Percentiles rank a stretch among this genome's conserved stretches.
Conservation (phyloP, 2,888 invertebrate species). For the Oasisia sp. region DNA sequence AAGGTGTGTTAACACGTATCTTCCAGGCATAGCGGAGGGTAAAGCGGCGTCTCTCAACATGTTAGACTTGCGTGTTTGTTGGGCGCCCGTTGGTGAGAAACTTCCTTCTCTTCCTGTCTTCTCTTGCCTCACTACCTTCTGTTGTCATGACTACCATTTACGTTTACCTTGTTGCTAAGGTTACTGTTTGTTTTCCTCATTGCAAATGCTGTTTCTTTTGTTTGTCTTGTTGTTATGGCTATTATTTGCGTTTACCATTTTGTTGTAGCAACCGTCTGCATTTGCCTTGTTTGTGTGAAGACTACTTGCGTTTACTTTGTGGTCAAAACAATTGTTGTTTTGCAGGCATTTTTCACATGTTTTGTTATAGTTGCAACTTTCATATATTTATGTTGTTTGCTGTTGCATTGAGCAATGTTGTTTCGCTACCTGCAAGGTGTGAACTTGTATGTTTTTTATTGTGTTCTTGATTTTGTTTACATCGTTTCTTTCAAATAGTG, state of each 20-base stretch:
- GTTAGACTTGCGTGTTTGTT: not conserved
- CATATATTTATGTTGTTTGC: not conserved
- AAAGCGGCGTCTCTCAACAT: constrained; percentile 6
- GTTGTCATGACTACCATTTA: not conserved
- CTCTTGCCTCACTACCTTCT: not conserved
- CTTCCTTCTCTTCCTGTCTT: not conserved
- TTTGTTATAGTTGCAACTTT: not conserved
- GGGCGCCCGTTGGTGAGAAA: not conserved
- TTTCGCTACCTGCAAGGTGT: not conserved
- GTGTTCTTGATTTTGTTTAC: not conserved
- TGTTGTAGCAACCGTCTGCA: not conserved
- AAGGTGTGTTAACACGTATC: not conserved
- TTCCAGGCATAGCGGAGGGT: not conserved
- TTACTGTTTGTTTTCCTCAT: not conserved
- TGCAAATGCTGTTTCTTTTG: not conserved
- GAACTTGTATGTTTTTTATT: not conserved
- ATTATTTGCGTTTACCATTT: not conserved
- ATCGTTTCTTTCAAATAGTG: not conserved
- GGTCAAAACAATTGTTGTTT: not conserved
- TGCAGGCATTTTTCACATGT: not conserved
- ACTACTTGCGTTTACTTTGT: too few relatives aligned
- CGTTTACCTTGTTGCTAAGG: not conserved
- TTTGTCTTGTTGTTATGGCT: not conserved
- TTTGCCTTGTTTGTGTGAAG: too few relatives aligned
- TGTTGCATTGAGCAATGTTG: not conserved